Evolutionary conservation across 35 echinoderm and acorn worm species (phyloP).

Genomic region (Diadema setosum): DNA sequence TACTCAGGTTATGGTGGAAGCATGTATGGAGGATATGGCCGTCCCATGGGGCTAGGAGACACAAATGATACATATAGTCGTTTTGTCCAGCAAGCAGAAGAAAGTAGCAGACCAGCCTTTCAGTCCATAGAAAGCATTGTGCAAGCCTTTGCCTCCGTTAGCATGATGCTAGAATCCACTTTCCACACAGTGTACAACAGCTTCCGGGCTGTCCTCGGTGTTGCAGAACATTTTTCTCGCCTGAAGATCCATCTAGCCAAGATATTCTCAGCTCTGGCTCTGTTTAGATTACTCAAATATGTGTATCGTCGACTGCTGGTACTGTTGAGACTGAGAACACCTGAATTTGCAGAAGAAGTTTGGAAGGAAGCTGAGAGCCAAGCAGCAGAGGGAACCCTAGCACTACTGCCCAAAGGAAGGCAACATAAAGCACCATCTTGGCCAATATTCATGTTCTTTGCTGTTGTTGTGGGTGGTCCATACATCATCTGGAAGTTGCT

Average conservation of each 20-base stretch:
- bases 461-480: slow-evolving; percentile 88
- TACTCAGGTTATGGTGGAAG: too few species aligned
- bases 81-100: slow-evolving; percentile 90
- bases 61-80: slow-evolving; percentile 38
- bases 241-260: slow-evolving; percentile 84
- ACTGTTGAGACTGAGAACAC: slow-evolving; percentile 44
- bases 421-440: slow-evolving; percentile 56
- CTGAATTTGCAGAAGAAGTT: slow-evolving; percentile 71
- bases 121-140: slow-evolving; percentile 99
- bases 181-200: slow-evolving; percentile 93
- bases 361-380: slow-evolving; percentile 70
- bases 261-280: slow-evolving; percentile 74
- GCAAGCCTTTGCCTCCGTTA: slow-evolving; percentile 89
- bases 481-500: slow-evolving; percentile 95
- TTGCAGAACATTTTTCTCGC: slow-evolving; percentile 93
- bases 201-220: slow-evolving; percentile 88
- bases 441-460: slow-evolving; percentile 98
- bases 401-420: neutral
- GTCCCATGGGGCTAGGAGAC: neutral
- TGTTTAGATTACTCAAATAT: slow-evolving; percentile 80
- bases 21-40: slow-evolving; percentile 60
- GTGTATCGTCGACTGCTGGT: slow-evolving; percentile 55
- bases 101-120: slow-evolving; percentile 88
- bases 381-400: neutral
- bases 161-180: slow-evolving; percentile 98